phyloP scores from a whole-genome alignment of 2,113 vertebrate species.

The Trinectes maculatus region DNA sequence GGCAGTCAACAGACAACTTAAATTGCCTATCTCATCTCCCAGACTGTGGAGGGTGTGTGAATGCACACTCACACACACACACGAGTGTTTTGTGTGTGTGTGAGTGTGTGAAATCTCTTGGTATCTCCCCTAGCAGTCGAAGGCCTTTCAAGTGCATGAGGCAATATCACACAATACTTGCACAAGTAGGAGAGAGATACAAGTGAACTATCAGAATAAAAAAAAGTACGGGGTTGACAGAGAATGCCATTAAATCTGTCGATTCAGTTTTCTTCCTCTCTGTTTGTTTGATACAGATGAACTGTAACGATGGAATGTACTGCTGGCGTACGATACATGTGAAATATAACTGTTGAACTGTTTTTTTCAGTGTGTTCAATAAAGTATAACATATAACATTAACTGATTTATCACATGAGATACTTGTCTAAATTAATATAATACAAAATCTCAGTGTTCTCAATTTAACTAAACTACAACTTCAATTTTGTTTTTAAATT shows the following conservation, averaged over 20 bases:
- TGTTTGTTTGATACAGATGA: slow-evolving; percentile 34
- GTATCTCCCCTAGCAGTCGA: slow-evolving; percentile 76
- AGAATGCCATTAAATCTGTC: slow-evolving; percentile 51
- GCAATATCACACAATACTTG: slow-evolving; percentile 81
- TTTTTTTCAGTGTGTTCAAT: slow-evolving; percentile 28
- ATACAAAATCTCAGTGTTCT: background rate
- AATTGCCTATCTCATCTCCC: slow-evolving; percentile 67
- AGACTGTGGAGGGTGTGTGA: slow-evolving; percentile 46
- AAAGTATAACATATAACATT: slow-evolving; percentile 10
- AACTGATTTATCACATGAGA: background rate
- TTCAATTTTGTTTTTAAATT: too few species aligned
- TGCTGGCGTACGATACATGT: slow-evolving; percentile 1
- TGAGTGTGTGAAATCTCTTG: slow-evolving; percentile 70
- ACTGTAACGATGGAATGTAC: slow-evolving; percentile 24
- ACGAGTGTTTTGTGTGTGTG: slow-evolving; percentile 29
- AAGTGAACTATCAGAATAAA: slow-evolving; percentile 73
- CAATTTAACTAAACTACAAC: background rate
- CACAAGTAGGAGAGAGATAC: slow-evolving; percentile 65
- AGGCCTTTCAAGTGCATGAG: slow-evolving; percentile 80
- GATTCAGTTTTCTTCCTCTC: slow-evolving; percentile 31
- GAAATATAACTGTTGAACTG: slow-evolving; percentile 6
- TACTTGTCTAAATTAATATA: background rate
- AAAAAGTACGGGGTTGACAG: slow-evolving; percentile 57
- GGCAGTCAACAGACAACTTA: slow-evolving; percentile 63
- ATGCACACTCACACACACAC: background rate